Base-by-base conservation (phyloP, 2,797 vertebrate species). In the Melanotaenia parkinsoni region DNA sequence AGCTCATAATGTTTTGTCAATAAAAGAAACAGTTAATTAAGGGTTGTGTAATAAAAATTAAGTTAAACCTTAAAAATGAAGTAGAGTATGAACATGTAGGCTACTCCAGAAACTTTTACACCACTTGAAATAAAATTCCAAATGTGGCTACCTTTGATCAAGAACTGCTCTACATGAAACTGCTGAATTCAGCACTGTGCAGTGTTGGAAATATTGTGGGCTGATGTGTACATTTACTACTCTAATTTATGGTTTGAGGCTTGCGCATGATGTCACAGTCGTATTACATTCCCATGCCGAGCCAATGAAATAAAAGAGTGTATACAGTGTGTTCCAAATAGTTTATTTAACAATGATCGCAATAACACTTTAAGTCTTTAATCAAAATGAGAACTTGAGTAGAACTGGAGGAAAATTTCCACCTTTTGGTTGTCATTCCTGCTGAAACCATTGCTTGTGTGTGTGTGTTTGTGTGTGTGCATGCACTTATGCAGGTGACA, bases 401-500 rank as follows among this genome's bases (percentile, higher is more conserved):
- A 45, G 43, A 63, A 64, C 32, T 75, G 20, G 2, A 66, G 57
- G 69, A 45, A 68, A 20, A 35, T 63, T 28, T 70, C 50, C 13
- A 13, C 9, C 47, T 60, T 18, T 64, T 28, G 79, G 38, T 43
- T 83, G 50, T 73, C 33, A 43, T 65, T 70, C 5, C 26, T 68
- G 26, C 37, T 76, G 18, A 40, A n/a, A 61, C 33, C n/a, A 32
- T 14, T 70, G 58, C 58, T 33, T 73, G 28, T 45, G 13, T 45
- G 43, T 38, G 37, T 38, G 37, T 38, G 37, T 38, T 11, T 38
- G 37, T 38, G 37, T 38, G 13, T 14, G 38, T 14, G 38, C 3
- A 14, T 40, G 38, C 12, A 12, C 12, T 2, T 38, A 12, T 82
- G 75, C 90, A 96, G 94, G 94, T 77, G 75, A 94, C 65, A 43